Base-by-base conservation (phyloP, 1,140 invertebrate species). In the Mercenaria mercenaria region DNA sequence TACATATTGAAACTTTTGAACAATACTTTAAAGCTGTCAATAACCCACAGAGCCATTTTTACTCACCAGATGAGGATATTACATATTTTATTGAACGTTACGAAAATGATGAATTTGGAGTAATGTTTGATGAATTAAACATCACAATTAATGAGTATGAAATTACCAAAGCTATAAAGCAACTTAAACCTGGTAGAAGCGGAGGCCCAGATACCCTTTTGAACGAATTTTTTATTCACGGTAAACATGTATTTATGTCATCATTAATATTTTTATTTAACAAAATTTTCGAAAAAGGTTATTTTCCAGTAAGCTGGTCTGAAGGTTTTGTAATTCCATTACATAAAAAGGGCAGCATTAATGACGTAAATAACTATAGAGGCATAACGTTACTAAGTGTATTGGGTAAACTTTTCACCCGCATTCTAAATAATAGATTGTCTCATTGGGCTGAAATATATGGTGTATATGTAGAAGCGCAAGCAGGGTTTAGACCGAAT, bases 361-460 rank as follows among this genome's bases (percentile, higher is more conserved):
- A 80, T 26, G 61, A 82, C 15, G 43, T 41, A 1, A 74, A 82
- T 41, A 82, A 89, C 56, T 89, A 69, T 43, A 43, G 67, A 10
- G 87, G 79, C 13, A 82, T 89, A 13, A 74, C 87, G n/a, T 34
- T 83, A 26, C n/a, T 82, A 29, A 82, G 50, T 43, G 26, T 8
- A 1, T 29, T 89, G 18, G 64, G 76, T 69, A 89, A 82, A 59
- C 52, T 47, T 18, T 26, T 89, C 39, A 50, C 87, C 13, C 20
- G 52, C 0, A 29, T 82, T 56, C 18, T 89, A 82, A 89, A 89
- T 82, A 72, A 82, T 59, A 69, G 79, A 20, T 41, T 89, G 0
- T 15, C 3, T 13, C 3, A 56, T n/a, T 89, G 61, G 77, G 4
- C 32, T 61, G 79, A 76, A 74, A 72, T 20, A 0, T 47, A 81